These are phyloP conservation scores for Limnephilus auricula DNA, from an alignment of 2,888 invertebrate species.

Conservation along the genomic window DNA sequence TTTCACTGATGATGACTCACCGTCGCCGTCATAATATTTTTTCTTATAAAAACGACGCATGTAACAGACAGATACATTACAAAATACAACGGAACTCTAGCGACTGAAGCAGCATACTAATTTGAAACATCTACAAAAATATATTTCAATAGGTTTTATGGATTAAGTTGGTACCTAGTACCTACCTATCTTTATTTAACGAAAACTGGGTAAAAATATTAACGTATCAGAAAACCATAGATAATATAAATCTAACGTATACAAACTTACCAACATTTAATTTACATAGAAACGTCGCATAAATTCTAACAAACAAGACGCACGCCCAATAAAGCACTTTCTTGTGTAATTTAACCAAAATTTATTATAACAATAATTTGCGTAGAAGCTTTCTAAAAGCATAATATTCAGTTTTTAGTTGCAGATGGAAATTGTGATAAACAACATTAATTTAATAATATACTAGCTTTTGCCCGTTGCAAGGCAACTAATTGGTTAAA, in stretches of 20 bases:
- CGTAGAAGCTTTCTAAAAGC: slow-evolving; percentile 23
- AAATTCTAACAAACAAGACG: slow-evolving; percentile 28
- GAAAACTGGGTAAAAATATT: not conserved
- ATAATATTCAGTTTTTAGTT: slow-evolving; percentile 23
- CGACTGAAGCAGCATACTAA: not conserved
- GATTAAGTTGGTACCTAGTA: not conserved
- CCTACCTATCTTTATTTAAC: not conserved
- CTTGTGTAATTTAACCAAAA: slow-evolving; percentile 20
- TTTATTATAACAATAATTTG: slow-evolving; percentile 36
- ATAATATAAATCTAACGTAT: not conserved
- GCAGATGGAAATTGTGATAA: not conserved
- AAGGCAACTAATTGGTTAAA: too few species aligned
- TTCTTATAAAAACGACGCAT: not conserved
- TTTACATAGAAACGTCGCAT: slow-evolving; percentile 34
- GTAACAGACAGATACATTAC: not conserved
- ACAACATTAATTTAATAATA: not conserved
- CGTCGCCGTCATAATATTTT: not conserved
- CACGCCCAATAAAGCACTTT: slow-evolving; percentile 44
- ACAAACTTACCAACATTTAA: not conserved
- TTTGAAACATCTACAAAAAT: not conserved
- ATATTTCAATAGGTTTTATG: not conserved
- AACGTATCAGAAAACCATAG: not conserved
- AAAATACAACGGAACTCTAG: not conserved
- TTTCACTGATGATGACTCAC: not conserved
- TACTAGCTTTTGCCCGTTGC: too few species aligned